Evolutionary conservation across 2,113 vertebrate species (phyloP), one percentile per base, ranked within the genome.

Genomic region (Melozone crissalis): DNA sequence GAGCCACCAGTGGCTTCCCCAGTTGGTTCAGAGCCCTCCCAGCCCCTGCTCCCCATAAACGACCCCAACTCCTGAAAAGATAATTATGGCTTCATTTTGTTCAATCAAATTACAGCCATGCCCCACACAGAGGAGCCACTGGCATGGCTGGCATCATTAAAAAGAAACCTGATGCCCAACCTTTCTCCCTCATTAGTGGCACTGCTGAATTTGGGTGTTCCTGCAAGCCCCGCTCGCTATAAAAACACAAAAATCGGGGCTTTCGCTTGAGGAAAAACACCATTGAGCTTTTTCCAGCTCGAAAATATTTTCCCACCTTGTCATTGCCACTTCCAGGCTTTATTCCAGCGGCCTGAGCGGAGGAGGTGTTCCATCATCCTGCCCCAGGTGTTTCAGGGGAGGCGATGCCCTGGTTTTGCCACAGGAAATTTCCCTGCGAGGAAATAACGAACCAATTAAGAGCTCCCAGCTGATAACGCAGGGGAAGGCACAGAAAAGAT

Each of bases 271-370:
- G 73, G 27, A 37, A 27, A 37, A 20, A 12, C 1, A 5, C 43
- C 87, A 16, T 1, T 15, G 66, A 24, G 52, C 17, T 74, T 96
- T 95, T 91, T 91, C 81, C 94, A 94, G 72, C 55, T 20, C 11
- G 13, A 15, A 41, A 41, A 8, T 47, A 28, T 76, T 93, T 93
- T 89, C 51, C 89, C 76, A 46, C 76, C 69, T 89, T 72, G 84
- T 84, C 84, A 78, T 68, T 96, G 84, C 81, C 95, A 72, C 61
- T 61, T 46, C 11, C 77, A 57, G 93, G 51, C 73, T 80, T 41
- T 35, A 18, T 31, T 85, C 59, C 76, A 27, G 28, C 67, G 88
- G 81, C 28, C 77, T 5, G 59, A 67, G 87, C 51, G 68, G 37
- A 21, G 82, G 82, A 94, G 89, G 71, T 82, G 81, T 90, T 90